Percentiles rank a stretch among this genome's conserved stretches.
phyloP scores from a whole-genome alignment of 2,888 invertebrate genomes.

The Serripes groenlandicus region DNA sequence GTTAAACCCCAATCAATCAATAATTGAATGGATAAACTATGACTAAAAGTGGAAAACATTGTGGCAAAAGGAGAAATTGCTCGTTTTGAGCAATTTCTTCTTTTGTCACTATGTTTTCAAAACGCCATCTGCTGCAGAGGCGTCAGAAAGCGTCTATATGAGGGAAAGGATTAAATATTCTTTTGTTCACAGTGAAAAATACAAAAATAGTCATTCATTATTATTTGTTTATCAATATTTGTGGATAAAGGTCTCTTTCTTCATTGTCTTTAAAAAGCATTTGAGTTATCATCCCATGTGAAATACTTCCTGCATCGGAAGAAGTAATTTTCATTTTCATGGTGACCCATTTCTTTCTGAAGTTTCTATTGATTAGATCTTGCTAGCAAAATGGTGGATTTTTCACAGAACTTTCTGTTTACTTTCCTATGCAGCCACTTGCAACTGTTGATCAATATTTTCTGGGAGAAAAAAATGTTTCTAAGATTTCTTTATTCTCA shows the following conservation, averaged over 20 bases:
- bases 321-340: no score
- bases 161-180: no score
- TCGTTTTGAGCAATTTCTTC: not conserved
- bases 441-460: constrained; percentile 8
- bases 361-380: constrained; percentile 4
- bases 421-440: constrained; percentile 14
- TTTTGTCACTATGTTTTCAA: not conserved
- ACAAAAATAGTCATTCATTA: no score
- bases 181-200: no score
- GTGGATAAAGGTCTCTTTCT: no score
- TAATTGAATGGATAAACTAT: no score
- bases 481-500: not conserved
- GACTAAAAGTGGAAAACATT: constrained; percentile 93
- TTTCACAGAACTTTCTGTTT: constrained; percentile 1
- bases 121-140: not conserved
- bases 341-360: no score
- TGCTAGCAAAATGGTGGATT: not conserved
- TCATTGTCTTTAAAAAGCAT: no score
- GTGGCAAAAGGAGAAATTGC: constrained; percentile 96
- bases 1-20: no score
- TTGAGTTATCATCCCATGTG: no score
- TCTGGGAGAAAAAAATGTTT: constrained; percentile 11
- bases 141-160: not conserved
- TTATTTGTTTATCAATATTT: no score
- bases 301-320: no score